Evolutionary conservation across 2,113 vertebrate genomes (phyloP).

Genomic region (Anser brachyrhynchus): DNA sequence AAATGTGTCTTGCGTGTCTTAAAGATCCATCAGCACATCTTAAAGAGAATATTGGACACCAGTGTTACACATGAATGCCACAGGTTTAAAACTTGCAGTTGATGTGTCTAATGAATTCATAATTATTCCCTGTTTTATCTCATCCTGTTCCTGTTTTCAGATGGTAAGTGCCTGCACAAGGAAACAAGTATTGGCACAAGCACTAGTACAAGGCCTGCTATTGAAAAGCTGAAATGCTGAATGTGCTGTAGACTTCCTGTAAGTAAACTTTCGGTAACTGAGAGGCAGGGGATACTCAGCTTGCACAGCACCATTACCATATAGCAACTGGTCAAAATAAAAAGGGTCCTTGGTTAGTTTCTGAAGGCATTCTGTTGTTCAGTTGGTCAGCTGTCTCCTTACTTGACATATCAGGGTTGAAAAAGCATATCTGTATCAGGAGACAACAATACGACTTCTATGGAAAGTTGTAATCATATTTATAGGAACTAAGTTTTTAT

Average conservation of each 20-base stretch:
- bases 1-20: not conserved
- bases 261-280: not conserved
- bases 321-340: not conserved
- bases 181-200: not conserved
- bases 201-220: not conserved
- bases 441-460: not conserved
- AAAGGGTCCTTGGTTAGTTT: not conserved
- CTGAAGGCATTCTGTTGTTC: not conserved
- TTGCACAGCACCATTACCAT: not conserved
- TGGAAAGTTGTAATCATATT: not conserved
- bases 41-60: not conserved
- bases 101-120: not conserved
- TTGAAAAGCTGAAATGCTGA: not conserved
- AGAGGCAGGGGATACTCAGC: not conserved
- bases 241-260: not conserved
- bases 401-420: not conserved
- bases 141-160: not conserved
- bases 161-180: not conserved
- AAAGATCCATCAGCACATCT: not conserved
- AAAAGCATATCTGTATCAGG: not conserved
- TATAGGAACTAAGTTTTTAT: not conserved
- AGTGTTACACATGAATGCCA: rapidly evolving
- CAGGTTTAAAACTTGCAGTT: not conserved
- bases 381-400: not conserved
- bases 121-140: not conserved